Evolutionary conservation across 2,888 invertebrate species (phyloP), one percentile per base, ranked within the genome.

Genomic region (Orgyia antiqua): DNA sequence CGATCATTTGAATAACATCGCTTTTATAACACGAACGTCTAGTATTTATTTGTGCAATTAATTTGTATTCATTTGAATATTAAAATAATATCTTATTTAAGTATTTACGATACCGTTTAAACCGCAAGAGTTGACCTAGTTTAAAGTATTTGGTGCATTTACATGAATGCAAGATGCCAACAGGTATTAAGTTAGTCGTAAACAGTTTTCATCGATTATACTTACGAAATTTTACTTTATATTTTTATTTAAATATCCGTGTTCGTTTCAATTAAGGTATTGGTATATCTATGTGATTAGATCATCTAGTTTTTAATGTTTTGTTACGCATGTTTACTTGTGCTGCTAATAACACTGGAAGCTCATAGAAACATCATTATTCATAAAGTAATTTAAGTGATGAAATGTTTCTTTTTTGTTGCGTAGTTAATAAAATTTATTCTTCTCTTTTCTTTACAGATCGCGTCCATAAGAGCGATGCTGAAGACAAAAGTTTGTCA

Each of bases 401-500:
- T n/a, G n/a, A n/a, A n/a, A n/a, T n/a, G n/a, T n/a, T n/a, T n/a
- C n/a, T n/a, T n/a, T n/a, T n/a, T n/a, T n/a, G n/a, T n/a, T n/a
- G n/a, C n/a, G n/a, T n/a, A n/a, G n/a, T 38, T 6, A 21, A 7
- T 24, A 19, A 10, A 18, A 15, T 31, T 6, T 24, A 1, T 13
- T 2, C n/a, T n/a, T n/a, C n/a, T n/a, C 31, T 51, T 48, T 56
- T 41, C 27, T 45, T 77, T 76, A 40, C 78, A 86, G 86, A 84
- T 68, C 83, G 84, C 39, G 58, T 74, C 34, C 75, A 68, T 50
- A 84, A 77, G 60, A 83, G 84, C 45, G 83, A 84, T 49, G 68
- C 69, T 32, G 84, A 87, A 62, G 84, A 86, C 38, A 86, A 83
- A 61, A 86, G 80, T 43, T 68, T 84, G 38, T 84, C 86, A 20